phyloP scores from a whole-genome alignment of 2,797 vertebrate species.

The Microctenopoma lineatum region DNA sequence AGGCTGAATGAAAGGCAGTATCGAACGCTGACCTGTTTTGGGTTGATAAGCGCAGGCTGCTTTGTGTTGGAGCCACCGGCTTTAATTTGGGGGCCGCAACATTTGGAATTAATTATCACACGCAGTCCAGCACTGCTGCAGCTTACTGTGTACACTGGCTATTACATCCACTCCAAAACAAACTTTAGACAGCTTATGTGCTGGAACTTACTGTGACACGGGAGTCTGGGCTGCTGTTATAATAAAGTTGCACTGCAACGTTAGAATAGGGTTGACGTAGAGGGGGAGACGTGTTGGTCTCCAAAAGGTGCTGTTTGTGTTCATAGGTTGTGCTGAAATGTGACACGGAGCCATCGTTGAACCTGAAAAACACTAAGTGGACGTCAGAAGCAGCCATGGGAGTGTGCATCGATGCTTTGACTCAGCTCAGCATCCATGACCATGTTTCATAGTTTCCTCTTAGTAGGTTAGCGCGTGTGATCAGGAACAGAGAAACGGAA shows the following conservation, averaged over 20 bases:
- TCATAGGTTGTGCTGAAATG: too few relatives aligned
- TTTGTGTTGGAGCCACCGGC: slow-evolving; percentile 80
- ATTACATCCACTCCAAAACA: slow-evolving; percentile 69
- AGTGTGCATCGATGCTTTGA: too few relatives aligned
- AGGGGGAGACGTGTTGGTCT: too few relatives aligned
- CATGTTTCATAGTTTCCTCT: too few relatives aligned
- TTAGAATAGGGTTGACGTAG: too few relatives aligned
- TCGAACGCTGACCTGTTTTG: slow-evolving; percentile 86
- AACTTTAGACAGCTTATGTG: slow-evolving; percentile 71
- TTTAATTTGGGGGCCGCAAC: slow-evolving; percentile 82
- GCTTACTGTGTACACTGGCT: slow-evolving; percentile 71
- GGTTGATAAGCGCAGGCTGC: slow-evolving; percentile 82
- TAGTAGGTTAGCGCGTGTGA: too few relatives aligned
- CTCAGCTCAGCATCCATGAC: too few relatives aligned
- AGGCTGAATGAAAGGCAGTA: slow-evolving; percentile 80
- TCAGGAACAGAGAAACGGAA: too few relatives aligned
- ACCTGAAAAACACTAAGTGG: too few relatives aligned
- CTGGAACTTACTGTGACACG: slow-evolving; percentile 58
- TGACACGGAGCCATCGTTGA: too few relatives aligned
- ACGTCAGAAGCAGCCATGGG: too few relatives aligned
- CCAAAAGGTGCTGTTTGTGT: too few relatives aligned
- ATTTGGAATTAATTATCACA: slow-evolving; percentile 86
- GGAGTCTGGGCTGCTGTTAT: slow-evolving; percentile 44
- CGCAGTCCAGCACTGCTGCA: slow-evolving; percentile 68
- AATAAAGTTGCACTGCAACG: slow-evolving; percentile 40